phyloP scores from a whole-genome alignment of 2,797 vertebrate species.

The Silurus lanzhouensis region DNA sequence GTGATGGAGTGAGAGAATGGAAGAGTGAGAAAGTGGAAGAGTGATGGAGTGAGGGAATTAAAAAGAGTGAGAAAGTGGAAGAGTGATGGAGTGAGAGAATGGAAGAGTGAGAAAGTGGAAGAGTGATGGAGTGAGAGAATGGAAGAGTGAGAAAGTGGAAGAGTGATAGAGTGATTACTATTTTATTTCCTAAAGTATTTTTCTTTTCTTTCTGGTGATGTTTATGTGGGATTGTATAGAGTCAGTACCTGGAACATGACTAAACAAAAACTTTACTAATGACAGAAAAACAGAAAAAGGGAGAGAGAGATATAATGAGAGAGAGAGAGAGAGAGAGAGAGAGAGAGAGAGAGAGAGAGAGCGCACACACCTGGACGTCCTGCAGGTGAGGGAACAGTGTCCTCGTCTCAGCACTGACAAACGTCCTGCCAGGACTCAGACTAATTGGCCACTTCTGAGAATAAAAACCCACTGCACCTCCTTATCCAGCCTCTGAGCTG shows the following conservation, averaged over 20 bases:
- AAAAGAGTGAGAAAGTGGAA: neutral
- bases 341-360: neutral
- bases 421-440: neutral
- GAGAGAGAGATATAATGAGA: neutral
- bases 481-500: neutral
- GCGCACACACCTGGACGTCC: neutral
- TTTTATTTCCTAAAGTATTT: too few relatives aligned
- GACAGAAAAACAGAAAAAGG: neutral
- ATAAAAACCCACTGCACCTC: neutral
- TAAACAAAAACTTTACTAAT: neutral
- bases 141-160: too few relatives aligned
- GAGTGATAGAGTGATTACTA: too few relatives aligned
- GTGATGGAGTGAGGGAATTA: neutral
- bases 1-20: neutral
- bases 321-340: slow-evolving; percentile 14
- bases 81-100: too few relatives aligned
- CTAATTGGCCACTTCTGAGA: slow-evolving; percentile 53
- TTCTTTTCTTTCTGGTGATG: too few relatives aligned
- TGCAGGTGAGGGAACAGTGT: neutral
- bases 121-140: too few relatives aligned
- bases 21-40: too few relatives aligned
- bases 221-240: too few relatives aligned
- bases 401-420: slow-evolving; percentile 3
- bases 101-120: too few relatives aligned
- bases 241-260: neutral